phyloP scores from a whole-genome alignment of 2,113 vertebrate genomes.

The Rafetus swinhoei region DNA sequence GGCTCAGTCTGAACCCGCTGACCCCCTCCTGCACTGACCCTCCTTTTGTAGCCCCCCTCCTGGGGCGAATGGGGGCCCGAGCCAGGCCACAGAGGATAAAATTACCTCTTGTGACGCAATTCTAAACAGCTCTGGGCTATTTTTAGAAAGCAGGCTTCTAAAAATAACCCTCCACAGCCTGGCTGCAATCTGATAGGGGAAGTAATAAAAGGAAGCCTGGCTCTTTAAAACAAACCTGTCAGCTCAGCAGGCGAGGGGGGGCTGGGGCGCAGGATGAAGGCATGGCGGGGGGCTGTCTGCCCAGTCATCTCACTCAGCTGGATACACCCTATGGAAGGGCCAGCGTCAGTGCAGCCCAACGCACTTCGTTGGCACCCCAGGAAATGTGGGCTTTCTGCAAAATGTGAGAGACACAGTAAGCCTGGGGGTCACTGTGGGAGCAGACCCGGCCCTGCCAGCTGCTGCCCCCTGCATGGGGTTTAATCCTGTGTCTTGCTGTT shows the following conservation, averaged over 20 bases:
- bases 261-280: neutral
- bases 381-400: neutral
- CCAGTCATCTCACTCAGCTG: neutral
- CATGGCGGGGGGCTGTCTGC: neutral
- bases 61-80: slow-evolving; percentile 38
- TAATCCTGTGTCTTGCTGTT: neutral
- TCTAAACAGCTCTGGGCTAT: slow-evolving; percentile 71
- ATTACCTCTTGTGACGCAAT: slow-evolving; percentile 79
- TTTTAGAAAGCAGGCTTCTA: slow-evolving; percentile 77
- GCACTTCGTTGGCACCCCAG: neutral
- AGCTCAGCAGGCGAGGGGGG: slow-evolving; percentile 61
- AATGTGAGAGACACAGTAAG: neutral
- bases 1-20: slow-evolving; percentile 66
- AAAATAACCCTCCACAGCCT: slow-evolving; percentile 74
- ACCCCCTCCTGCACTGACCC: slow-evolving; percentile 45
- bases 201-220: slow-evolving; percentile 75
- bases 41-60: slow-evolving; percentile 79
- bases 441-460: neutral
- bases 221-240: slow-evolving; percentile 70
- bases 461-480: neutral
- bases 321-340: neutral
- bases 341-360: neutral
- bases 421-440: neutral
- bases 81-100: slow-evolving; percentile 13
- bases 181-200: slow-evolving; percentile 68